phyloP scores from a whole-genome alignment of 2,113 vertebrate species.

The Monopterus albus region DNA sequence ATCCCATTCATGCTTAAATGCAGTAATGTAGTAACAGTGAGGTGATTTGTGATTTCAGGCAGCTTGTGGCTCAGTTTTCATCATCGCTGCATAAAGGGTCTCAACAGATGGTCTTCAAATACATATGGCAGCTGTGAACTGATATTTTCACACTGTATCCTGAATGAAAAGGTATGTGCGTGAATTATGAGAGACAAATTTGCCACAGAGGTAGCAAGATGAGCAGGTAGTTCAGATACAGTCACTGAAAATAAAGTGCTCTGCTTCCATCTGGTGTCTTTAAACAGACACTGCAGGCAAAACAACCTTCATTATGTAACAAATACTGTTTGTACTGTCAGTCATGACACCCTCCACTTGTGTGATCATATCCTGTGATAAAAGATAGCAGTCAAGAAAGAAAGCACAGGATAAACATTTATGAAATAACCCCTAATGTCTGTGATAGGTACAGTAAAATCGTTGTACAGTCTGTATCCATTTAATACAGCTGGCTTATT shows the following conservation, averaged over 20 bases:
- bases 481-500: neutral
- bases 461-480: neutral
- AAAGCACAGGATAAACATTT: conserved; percentile 32
- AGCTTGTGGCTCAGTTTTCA: neutral
- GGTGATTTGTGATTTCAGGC: neutral
- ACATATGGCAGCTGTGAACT: neutral
- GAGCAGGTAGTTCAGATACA: neutral
- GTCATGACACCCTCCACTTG: conserved; percentile 5
- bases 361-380: conserved; percentile 1
- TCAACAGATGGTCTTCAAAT: neutral
- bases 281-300: conserved; percentile 33
- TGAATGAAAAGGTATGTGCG: neutral
- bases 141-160: neutral
- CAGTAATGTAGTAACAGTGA: neutral
- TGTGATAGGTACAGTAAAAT: conserved; percentile 8
- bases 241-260: conserved; percentile 7
- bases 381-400: neutral
- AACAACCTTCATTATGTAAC: conserved; percentile 51
- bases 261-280: conserved; percentile 64
- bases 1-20: neutral
- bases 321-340: neutral
- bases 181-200: conserved; percentile 9
- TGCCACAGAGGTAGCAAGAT: neutral
- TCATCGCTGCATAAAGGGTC: neutral
- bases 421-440: conserved; percentile 48